Conservation (phyloP, 2,888 invertebrate species). For the Nezara viridula region DNA sequence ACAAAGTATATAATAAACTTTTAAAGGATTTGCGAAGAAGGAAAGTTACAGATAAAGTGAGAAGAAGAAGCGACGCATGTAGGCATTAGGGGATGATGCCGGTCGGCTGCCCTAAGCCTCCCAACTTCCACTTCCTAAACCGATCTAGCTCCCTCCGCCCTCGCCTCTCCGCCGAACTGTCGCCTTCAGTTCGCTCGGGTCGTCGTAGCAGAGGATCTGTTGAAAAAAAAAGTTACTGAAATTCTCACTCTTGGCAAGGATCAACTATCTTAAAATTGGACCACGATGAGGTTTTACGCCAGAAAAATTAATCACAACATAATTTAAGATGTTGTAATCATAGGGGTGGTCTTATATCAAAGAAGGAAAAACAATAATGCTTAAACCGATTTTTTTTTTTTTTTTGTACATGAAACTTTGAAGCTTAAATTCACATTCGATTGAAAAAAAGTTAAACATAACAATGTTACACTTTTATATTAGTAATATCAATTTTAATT, state of each 20-base stretch:
- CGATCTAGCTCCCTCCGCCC: neutral
- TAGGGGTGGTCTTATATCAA: no score
- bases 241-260: neutral
- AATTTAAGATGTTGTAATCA: no score
- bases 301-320: no score
- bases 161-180: neutral
- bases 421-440: no score
- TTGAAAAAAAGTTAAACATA: no score
- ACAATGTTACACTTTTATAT: no score
- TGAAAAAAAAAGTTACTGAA: neutral
- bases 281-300: no score
- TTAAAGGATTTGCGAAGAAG: slow-evolving; percentile 19
- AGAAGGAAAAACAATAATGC: no score
- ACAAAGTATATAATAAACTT: slow-evolving; percentile 38
- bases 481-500: no score
- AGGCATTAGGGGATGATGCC: slow-evolving; percentile 30
- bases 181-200: neutral
- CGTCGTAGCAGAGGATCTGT: neutral
- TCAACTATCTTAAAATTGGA: no score
- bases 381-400: no score
- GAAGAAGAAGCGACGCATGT: slow-evolving; percentile 34
- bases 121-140: slow-evolving; percentile 35
- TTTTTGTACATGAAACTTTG: no score
- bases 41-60: slow-evolving; percentile 30
- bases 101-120: neutral